Conservation (phyloP, 2,888 invertebrate species). For the Frankliniella fusca region DNA sequence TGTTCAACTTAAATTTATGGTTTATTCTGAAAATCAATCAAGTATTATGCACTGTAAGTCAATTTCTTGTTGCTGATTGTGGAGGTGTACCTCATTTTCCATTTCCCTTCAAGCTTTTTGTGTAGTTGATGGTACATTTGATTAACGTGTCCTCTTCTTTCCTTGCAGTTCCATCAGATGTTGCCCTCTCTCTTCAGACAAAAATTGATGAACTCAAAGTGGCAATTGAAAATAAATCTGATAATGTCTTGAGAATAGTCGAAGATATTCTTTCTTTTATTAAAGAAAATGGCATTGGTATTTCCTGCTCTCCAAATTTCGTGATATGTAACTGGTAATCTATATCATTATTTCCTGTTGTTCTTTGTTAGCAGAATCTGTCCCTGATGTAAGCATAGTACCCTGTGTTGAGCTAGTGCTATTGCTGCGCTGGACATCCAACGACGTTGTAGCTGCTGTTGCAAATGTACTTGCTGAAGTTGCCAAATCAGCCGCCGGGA, state of each 20-base stretch:
- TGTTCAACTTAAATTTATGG: too few species aligned
- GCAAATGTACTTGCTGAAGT: slow-evolving; percentile 76
- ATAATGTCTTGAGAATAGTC: not conserved
- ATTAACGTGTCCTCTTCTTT: not conserved
- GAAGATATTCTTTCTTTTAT: slow-evolving; percentile 7
- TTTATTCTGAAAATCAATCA: too few species aligned
- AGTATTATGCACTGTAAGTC: too few species aligned
- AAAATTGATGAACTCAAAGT: not conserved
- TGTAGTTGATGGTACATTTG: not conserved
- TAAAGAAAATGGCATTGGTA: slow-evolving; percentile 14
- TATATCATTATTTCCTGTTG: not conserved
- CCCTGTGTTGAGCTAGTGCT: slow-evolving; percentile 19
- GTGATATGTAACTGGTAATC: not conserved
- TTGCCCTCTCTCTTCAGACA: not conserved
- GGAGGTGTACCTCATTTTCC: too few species aligned
- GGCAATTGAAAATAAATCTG: slow-evolving; percentile 7
- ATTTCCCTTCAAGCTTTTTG: too few species aligned
- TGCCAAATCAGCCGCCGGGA: slow-evolving; percentile 70
- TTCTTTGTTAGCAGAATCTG: not conserved
- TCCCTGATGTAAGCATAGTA: not conserved
- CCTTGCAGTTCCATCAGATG: not conserved
- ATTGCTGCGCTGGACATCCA: slow-evolving; percentile 37
- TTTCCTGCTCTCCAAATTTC: not conserved
- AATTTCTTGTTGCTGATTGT: too few species aligned
- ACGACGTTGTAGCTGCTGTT: slow-evolving; percentile 47